phyloP scores from a whole-genome alignment of 2,888 invertebrate genomes.

The Craniophora ligustri region DNA sequence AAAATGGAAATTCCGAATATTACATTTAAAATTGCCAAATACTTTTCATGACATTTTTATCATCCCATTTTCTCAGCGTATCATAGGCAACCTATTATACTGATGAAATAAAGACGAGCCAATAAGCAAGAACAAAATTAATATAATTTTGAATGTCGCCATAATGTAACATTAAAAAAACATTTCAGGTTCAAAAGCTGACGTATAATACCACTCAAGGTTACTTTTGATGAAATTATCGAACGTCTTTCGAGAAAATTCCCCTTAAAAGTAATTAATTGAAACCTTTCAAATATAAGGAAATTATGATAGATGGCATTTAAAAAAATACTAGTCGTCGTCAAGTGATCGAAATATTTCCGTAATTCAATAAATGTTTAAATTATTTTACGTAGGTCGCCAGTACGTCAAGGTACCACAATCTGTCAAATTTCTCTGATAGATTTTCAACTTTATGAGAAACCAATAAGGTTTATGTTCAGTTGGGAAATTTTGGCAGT shows the following conservation, averaged over 20 bases:
- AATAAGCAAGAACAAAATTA: slow-evolving; percentile 44
- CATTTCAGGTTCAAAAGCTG: slow-evolving; percentile 12
- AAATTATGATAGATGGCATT: neutral
- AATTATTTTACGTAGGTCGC: no score
- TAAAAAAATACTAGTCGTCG: no score
- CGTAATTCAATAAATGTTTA: no score
- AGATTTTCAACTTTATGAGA: no score
- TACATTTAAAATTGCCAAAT: no score
- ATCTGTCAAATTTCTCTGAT: no score
- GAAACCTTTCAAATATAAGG: slow-evolving; percentile 15
- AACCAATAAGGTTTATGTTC: no score
- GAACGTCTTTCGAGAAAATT: slow-evolving; percentile 16
- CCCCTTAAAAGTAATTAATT: slow-evolving; percentile 24
- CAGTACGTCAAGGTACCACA: no score
- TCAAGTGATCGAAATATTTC: no score
- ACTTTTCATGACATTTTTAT: no score
- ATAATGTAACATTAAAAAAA: slow-evolving; percentile 40
- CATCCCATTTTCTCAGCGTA: slow-evolving; percentile 8
- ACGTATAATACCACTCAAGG: slow-evolving; percentile 10
- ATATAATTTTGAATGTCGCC: slow-evolving; percentile 40
- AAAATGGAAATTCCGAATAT: no score
- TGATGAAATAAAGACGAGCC: slow-evolving; percentile 30
- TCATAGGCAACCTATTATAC: slow-evolving; percentile 13
- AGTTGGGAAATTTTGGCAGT: no score
- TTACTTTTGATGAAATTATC: slow-evolving; percentile 16